Conservation (phyloP, 30 jellyfish, hydroid and myxozoan genomes). For the Pelagia noctiluca region DNA sequence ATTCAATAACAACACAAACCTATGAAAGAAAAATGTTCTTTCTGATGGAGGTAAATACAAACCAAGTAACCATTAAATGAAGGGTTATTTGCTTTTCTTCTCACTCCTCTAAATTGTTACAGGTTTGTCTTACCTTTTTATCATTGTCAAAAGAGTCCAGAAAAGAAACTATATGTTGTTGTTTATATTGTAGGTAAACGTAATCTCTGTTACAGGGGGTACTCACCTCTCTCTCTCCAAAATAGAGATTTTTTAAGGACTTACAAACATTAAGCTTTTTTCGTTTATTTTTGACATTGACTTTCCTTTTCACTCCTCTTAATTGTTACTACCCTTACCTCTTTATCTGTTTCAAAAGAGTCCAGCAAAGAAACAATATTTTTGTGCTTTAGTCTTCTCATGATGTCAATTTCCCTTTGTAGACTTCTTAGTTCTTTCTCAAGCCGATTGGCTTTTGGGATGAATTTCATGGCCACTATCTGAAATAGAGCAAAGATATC, state of each 20-base stretch:
- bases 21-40: background rate
- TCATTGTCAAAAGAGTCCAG: conserved; percentile 95
- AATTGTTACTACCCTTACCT: too few species aligned
- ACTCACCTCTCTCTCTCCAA: too few species aligned
- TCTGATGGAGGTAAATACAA: background rate
- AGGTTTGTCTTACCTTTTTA: conserved; percentile 90
- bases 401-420: conserved; percentile 94
- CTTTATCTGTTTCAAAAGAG: conserved; percentile 94
- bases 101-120: too few species aligned
- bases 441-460: conserved; percentile 88
- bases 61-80: too few species aligned
- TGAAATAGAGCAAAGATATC: conserved; percentile 9
- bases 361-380: conserved; percentile 91
- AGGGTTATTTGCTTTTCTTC: too few species aligned
- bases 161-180: conserved; percentile 85
- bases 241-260: too few species aligned
- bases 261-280: too few species aligned
- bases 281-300: too few species aligned
- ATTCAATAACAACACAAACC: conserved; percentile 99
- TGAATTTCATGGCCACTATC: conserved; percentile 98
- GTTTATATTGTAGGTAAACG: too few species aligned
- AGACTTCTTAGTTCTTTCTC: conserved; percentile 91
- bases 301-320: too few species aligned
- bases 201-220: too few species aligned
- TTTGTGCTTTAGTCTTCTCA: conserved; percentile 91